Base-by-base conservation (phyloP, 2,113 vertebrate genomes). In the Cricetomys ansorgei region DNA sequence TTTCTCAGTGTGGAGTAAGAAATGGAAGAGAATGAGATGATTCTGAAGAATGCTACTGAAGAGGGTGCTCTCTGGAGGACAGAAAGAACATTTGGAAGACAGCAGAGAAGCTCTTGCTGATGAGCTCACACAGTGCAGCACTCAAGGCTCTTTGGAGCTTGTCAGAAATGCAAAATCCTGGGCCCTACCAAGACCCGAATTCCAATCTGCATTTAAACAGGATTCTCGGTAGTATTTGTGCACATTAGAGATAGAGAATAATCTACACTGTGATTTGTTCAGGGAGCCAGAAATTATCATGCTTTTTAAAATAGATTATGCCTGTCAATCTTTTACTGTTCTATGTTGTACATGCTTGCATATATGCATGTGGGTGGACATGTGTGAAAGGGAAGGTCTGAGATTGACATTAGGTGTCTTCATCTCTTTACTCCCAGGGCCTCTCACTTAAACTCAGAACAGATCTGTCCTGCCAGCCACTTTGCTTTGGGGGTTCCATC, bases 191-290 rank as follows among this genome's bases (percentile, higher is more conserved):
- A 57, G 55, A 25, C 53, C 27, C 8, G 15, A 27, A 48, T 29
- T 40, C 80, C 40, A 55, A 67, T 84, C 67, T 93, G 11, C 48
- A 11, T 69, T 53, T 92, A 43, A 72, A 69, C 45, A 87, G 96
- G 92, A 59, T 73, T n/a, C 31, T 31, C 27, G 62, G 64, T 89
- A 70, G 31, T 1, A 88, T 93, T 88, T 48, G 69, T n/a, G 70
- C 23, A 37, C 1, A 3, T 62, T 70, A 9, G 37, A 91, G 53
- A 72, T 64, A 34, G 62, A 72, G 67, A 67, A 48, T 48, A 40
- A 86, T 34, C 57, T 95, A 75, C 57, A 15, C 40, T 37, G 69
- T 67, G n/a, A 17, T 88, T 91, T 95, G 64, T 86, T 91, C 31
- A 43, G 21, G 43, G 9, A n/a, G 37, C 11, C 27, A 83, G 65